phyloP scores from a whole-genome alignment of 2,797 vertebrate species.

The Tinamus major region DNA sequence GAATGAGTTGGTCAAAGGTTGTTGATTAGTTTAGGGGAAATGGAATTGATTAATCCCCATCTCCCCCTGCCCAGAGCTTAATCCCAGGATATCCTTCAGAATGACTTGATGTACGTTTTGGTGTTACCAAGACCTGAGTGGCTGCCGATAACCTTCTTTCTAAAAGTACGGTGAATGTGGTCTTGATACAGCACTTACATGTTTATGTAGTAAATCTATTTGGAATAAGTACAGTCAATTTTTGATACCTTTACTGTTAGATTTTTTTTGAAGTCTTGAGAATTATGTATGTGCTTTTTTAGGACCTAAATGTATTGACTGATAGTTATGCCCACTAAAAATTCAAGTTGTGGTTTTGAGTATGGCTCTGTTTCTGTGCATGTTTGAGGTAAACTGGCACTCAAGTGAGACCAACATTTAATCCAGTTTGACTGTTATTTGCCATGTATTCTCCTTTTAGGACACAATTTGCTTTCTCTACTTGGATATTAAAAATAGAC shows the following conservation, averaged over 20 bases:
- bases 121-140: background rate
- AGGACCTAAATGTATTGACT: background rate
- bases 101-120: background rate
- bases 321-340: background rate
- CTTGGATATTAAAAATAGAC: background rate
- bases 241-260: background rate
- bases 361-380: background rate
- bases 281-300: background rate
- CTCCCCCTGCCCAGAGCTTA: background rate
- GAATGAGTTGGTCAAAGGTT: background rate
- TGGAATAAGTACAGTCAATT: background rate
- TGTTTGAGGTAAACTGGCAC: background rate
- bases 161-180: background rate
- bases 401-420: background rate
- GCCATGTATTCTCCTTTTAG: background rate
- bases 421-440: background rate
- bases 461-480: slow-evolving; percentile 2
- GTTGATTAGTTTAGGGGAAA: background rate
- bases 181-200: background rate
- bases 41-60: background rate
- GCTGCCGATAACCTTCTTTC: background rate
- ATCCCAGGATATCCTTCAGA: background rate
- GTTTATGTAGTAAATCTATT: slow-evolving; percentile 1
- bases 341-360: background rate
- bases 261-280: background rate